Evolutionary conservation across 2,888 invertebrate species (phyloP), one percentile per base, ranked within the genome.

Genomic region (Papilio gigon): DNA sequence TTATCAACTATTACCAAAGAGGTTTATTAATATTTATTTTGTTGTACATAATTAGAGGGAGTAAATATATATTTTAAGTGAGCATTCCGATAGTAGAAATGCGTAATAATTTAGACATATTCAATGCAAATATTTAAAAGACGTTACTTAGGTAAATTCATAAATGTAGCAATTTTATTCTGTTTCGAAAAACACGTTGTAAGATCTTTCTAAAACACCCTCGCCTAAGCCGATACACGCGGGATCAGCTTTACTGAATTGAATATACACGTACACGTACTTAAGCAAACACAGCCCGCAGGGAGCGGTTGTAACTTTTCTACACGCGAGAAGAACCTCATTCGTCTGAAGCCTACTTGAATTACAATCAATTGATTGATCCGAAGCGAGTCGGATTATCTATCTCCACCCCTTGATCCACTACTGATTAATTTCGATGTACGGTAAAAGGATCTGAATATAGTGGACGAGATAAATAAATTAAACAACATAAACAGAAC

Each of bases 301-400:
- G 33, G 33, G 22, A 4, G 2, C 6, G 25, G 47, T 40, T 27
- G 44, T 33, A 42, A 33, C 33, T 58, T 58, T 56, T 65, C 22
- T 59, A 53, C 33, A 14, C 65, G 20, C 33, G 6, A 9, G 8
- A 56, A 56, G 20, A 44, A 44, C 44, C 42, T 22, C 22, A 58
- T 65, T 11, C 42, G 42, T 42, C 56, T 58, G 40, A 65, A 65
- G 12, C 30, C 56, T 33, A 8, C 17, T 27, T 44, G 65, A 56
- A 65, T 44, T 59, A 59, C 60, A 60, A 60, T 60, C 60, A 50
- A 67, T 50, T 60, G 66, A 60, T 66, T 66, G 35, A 25, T 33
- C 11, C 14, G 17, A 35, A 35, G 12, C 3, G 35, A 35, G 35
- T 67, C 30, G 27, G 60, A 60, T 60, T 47, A 59, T 59, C 60